phyloP scores from a whole-genome alignment of 2,888 invertebrate genomes.

The Calliopum simillimum region DNA sequence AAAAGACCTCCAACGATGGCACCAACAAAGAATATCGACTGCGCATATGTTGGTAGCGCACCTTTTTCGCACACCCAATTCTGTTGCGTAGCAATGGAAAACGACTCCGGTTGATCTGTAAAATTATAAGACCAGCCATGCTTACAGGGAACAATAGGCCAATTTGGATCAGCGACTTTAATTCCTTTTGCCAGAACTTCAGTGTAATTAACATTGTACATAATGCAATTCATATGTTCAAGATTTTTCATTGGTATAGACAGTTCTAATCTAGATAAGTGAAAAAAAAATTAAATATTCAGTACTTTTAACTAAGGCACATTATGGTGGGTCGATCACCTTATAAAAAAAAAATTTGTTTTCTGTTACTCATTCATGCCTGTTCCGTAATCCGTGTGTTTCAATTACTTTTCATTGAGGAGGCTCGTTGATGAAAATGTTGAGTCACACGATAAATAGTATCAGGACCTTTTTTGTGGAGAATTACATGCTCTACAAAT shows the following conservation, averaged over 20 bases:
- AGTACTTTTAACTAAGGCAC: no score
- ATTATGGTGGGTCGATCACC: no score
- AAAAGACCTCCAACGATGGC: constrained; percentile 87
- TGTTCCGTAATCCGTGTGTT: no score
- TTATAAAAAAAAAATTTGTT: no score
- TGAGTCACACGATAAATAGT: no score
- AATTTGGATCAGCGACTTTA: constrained; percentile 75
- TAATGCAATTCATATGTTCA: constrained; percentile 76
- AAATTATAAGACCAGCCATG: constrained; percentile 87
- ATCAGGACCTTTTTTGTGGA: no score
- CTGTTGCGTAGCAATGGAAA: constrained; percentile 87
- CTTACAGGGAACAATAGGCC: constrained; percentile 77
- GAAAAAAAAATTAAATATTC: constrained; percentile 12
- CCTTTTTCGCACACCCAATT: constrained; percentile 90
- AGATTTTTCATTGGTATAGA: constrained; percentile 74
- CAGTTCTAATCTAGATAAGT: constrained; percentile 72
- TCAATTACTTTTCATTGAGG: no score
- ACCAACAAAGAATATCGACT: constrained; percentile 89
- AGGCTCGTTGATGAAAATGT: no score
- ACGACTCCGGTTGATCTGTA: constrained; percentile 83
- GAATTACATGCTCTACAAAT: no score
- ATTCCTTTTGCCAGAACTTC: constrained; percentile 72
- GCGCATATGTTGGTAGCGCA: constrained; percentile 80
- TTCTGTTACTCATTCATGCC: no score
- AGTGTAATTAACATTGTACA: constrained; percentile 83